Conservation (phyloP, 2,888 invertebrate genomes). For the Stenodera caucasica region DNA sequence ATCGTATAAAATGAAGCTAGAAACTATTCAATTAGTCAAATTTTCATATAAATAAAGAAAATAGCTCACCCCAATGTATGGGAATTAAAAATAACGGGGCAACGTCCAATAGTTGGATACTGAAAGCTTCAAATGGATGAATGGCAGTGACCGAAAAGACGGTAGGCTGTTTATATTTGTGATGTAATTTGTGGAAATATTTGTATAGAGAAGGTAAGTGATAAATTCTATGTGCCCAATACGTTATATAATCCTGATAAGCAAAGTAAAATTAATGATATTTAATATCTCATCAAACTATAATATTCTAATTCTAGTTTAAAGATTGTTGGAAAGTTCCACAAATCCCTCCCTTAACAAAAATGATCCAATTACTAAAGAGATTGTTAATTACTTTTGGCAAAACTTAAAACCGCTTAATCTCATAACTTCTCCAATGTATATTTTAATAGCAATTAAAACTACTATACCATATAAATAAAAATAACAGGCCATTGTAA, state of each 20-base stretch:
- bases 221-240: slow-evolving; percentile 68
- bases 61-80: slow-evolving; percentile 66
- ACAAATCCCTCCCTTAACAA: neutral
- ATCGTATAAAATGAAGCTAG: slow-evolving; percentile 55
- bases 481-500: slow-evolving; percentile 67
- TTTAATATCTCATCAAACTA: neutral
- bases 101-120: slow-evolving; percentile 65
- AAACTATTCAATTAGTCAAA: slow-evolving; percentile 30
- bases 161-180: slow-evolving; percentile 75
- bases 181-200: slow-evolving; percentile 73
- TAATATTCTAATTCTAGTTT: slow-evolving; percentile 8
- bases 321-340: slow-evolving; percentile 6
- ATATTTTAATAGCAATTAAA: slow-evolving; percentile 22
- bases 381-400: slow-evolving; percentile 4
- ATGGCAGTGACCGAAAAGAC: slow-evolving; percentile 76
- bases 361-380: neutral
- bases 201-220: slow-evolving; percentile 71
- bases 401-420: neutral
- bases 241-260: slow-evolving; percentile 66
- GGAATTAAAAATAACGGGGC: slow-evolving; percentile 66
- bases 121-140: slow-evolving; percentile 70
- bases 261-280: neutral
- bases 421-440: slow-evolving; percentile 7
- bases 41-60: neutral
- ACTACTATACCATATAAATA: slow-evolving; percentile 61